Percentiles rank a stretch among this genome's conserved stretches.
Conservation (phyloP, 2,113 vertebrate genomes). For the Mohoua ochrocephala region DNA sequence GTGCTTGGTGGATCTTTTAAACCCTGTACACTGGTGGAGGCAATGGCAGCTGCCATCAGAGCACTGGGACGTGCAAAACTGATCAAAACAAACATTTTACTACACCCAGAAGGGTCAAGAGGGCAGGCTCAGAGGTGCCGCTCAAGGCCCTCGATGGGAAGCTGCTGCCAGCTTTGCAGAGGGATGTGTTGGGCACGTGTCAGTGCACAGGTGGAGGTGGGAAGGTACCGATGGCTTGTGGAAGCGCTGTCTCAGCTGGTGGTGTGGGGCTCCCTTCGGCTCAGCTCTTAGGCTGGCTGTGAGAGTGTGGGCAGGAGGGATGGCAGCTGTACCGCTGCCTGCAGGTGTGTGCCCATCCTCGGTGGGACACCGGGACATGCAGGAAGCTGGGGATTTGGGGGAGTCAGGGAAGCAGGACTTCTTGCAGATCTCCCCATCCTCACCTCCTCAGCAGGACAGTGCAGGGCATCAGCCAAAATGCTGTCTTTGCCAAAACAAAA, state of each 20-base stretch:
- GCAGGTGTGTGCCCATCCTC: background rate
- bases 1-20: background rate
- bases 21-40: background rate
- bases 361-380: background rate
- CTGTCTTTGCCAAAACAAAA: background rate
- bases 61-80: background rate
- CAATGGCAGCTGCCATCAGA: background rate
- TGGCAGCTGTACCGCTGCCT: background rate
- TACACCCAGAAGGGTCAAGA: background rate
- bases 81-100: background rate
- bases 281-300: background rate
- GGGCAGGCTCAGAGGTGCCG: background rate
- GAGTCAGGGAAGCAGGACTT: background rate
- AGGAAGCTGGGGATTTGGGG: rapidly evolving
- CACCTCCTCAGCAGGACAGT: background rate
- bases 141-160: background rate
- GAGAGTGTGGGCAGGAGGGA: background rate
- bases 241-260: rapidly evolving
- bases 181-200: rapidly evolving
- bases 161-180: background rate
- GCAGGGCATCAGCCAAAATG: background rate
- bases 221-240: background rate
- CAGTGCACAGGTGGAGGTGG: background rate
- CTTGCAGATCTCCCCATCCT: background rate
- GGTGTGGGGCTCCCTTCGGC: background rate